Evolutionary conservation across 2,113 vertebrate species (phyloP).

Genomic region (Paradisaea rubra): DNA sequence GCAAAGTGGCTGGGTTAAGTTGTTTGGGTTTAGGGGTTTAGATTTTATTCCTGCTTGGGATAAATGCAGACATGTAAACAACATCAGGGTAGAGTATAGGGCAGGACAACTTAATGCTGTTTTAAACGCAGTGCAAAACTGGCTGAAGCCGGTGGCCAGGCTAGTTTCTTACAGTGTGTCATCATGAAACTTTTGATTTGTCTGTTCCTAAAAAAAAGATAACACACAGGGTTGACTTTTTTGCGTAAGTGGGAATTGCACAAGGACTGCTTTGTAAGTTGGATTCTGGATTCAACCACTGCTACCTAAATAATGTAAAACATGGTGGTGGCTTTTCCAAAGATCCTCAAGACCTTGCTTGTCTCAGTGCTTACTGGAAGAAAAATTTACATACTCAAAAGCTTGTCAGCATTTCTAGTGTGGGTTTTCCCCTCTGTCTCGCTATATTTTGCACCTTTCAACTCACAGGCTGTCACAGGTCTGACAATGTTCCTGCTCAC

Average conservation of each 20-base stretch:
- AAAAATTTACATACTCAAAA: not conserved
- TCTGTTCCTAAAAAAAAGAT: not conserved
- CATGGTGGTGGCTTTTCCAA: fast-evolving
- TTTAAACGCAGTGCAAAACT: not conserved
- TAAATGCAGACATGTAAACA: not conserved
- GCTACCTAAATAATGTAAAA: not conserved
- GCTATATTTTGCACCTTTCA: not conserved
- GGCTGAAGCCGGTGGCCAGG: not conserved
- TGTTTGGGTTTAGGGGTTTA: not conserved
- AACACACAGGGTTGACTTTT: not conserved
- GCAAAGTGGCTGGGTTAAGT: not conserved
- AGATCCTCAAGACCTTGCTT: not conserved
- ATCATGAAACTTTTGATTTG: not conserved
- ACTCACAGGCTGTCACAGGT: not conserved
- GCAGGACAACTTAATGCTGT: not conserved
- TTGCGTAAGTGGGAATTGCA: not conserved
- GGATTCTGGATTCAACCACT: not conserved
- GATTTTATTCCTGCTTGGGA: not conserved
- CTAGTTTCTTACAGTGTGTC: not conserved
- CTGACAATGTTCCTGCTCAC: not conserved
- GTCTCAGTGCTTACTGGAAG: not conserved
- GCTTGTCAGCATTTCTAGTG: not conserved
- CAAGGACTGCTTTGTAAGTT: not conserved
- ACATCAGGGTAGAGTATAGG: not conserved
- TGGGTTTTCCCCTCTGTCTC: not conserved